phyloP scores from a whole-genome alignment of 2,113 vertebrate genomes.

The Ifrita kowaldi region DNA sequence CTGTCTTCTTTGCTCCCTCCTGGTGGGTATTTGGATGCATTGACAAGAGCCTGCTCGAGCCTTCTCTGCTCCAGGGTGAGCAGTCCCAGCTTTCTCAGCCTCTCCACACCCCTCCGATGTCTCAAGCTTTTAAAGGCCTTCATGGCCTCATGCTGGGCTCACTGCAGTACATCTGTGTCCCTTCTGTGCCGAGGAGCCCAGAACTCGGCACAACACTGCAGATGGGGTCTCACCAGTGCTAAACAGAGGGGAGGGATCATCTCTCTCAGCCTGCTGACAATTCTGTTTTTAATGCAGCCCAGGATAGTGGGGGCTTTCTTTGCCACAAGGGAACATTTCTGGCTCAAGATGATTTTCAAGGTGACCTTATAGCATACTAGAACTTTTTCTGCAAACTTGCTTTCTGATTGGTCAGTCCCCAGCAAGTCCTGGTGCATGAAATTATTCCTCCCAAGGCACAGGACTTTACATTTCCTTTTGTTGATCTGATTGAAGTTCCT shows the following conservation, averaged over 20 bases:
- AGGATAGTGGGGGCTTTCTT: background rate
- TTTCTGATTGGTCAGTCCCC: background rate
- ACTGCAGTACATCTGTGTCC: fast-evolving
- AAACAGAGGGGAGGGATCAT: background rate
- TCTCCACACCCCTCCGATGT: background rate
- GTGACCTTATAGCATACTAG: background rate
- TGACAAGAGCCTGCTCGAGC: fast-evolving
- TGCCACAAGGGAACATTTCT: background rate
- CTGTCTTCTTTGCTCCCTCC: background rate
- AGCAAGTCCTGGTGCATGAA: fast-evolving
- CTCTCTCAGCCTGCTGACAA: background rate
- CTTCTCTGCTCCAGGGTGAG: background rate
- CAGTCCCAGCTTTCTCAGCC: background rate
- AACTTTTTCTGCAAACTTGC: background rate
- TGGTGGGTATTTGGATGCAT: background rate
- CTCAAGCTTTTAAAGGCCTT: background rate
- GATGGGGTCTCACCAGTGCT: background rate
- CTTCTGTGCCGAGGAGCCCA: background rate
- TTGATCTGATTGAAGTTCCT: background rate
- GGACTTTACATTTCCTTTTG: background rate
- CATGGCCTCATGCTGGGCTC: background rate
- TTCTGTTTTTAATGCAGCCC: background rate
- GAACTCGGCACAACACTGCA: background rate
- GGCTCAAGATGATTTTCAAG: background rate
- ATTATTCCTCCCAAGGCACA: background rate